These are phyloP conservation scores for Synaphobranchus kaupii DNA, from an alignment of 2,797 vertebrate species.

Conservation along the genomic window DNA sequence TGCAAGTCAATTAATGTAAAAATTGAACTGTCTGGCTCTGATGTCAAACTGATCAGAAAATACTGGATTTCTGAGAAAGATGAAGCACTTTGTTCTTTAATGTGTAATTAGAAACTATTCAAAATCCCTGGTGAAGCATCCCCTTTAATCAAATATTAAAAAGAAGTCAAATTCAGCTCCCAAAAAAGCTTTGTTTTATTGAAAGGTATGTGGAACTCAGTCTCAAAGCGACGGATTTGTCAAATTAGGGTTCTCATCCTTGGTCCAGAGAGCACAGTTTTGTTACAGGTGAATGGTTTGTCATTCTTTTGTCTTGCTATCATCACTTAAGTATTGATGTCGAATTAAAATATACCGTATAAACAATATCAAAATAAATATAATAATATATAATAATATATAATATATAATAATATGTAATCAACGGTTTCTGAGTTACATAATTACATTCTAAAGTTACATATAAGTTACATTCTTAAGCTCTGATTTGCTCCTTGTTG, in stretches of 20 bases:
- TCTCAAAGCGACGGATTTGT: neutral
- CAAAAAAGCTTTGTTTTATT: neutral
- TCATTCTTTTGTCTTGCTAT: too few relatives aligned
- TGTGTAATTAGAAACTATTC: slow-evolving; percentile 28
- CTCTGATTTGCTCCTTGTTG: too few relatives aligned
- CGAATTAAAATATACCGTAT: too few relatives aligned
- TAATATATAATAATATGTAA: too few relatives aligned
- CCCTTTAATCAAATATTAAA: neutral
- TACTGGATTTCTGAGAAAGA: neutral
- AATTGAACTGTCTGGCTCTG: slow-evolving; percentile 32
- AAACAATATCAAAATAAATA: too few relatives aligned
- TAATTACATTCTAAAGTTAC: too few relatives aligned
- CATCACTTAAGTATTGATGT: too few relatives aligned
- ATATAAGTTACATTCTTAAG: too few relatives aligned
- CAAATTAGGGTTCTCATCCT: neutral
- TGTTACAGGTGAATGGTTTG: neutral
- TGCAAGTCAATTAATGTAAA: slow-evolving; percentile 20
- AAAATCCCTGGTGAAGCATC: neutral
- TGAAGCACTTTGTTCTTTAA: slow-evolving; percentile 23
- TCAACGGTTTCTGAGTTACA: too few relatives aligned
- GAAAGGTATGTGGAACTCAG: neutral
- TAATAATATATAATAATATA: too few relatives aligned
- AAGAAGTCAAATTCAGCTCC: neutral
- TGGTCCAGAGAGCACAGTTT: neutral
- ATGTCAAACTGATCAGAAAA: slow-evolving; percentile 22